These are phyloP conservation scores for Invenusta paracnida DNA, from an alignment of 2,888 invertebrate species.

Conservation along the genomic window DNA sequence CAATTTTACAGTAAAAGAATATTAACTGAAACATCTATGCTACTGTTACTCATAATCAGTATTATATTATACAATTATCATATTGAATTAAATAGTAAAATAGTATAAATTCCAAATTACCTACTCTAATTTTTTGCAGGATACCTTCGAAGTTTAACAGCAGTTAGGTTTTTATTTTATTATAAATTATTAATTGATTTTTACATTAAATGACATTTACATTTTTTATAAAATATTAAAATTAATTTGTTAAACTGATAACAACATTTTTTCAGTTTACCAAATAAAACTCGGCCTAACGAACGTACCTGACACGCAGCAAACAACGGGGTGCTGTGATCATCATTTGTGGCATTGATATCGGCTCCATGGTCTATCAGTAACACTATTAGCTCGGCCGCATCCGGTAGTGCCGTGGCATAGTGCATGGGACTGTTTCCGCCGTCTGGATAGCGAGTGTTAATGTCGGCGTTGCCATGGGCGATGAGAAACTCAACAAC, in stretches of 20 bases:
- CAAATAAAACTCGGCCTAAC: background rate
- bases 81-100: too few species aligned
- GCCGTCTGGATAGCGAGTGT: constrained; percentile 45
- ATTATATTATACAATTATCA: too few species aligned
- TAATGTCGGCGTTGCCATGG: constrained; percentile 48
- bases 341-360: constrained; percentile 53
- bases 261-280: background rate
- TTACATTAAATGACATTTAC: background rate
- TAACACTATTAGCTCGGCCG: constrained; percentile 54
- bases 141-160: too few species aligned
- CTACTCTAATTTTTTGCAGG: too few species aligned
- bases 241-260: background rate
- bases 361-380: constrained; percentile 53
- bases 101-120: too few species aligned
- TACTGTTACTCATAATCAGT: too few species aligned
- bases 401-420: constrained; percentile 52
- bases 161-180: too few species aligned
- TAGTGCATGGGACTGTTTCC: constrained; percentile 58
- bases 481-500: constrained; percentile 55
- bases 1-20: too few species aligned
- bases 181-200: background rate
- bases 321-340: constrained; percentile 55
- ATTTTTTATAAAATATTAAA: background rate
- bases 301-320: constrained; percentile 51
- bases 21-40: too few species aligned